These are phyloP conservation scores for Ectobius pallidus DNA, from an alignment of 2,888 invertebrate genomes.

Conservation along the genomic window DNA sequence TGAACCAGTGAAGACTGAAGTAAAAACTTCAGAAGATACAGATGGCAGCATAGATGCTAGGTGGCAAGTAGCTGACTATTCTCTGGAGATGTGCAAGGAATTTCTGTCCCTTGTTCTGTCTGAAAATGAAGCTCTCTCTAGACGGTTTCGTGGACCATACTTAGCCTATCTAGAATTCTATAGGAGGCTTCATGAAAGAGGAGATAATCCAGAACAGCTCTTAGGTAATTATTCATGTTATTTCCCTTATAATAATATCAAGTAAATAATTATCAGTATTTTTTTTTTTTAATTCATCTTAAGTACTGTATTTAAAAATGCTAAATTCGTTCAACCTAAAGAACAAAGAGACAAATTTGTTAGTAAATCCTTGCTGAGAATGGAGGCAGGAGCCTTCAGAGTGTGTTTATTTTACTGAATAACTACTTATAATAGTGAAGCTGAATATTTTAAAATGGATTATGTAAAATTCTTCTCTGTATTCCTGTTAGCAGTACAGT, in stretches of 20 bases:
- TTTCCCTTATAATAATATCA: background rate
- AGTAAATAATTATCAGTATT: background rate
- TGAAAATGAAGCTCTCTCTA: conserved; percentile 34
- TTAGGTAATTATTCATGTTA: conserved; percentile 49
- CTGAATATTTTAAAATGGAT: no score
- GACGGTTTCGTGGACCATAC: conserved; percentile 74
- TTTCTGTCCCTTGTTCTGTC: conserved; percentile 52
- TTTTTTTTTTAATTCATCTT: background rate
- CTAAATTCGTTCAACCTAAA: no score
- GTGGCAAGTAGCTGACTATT: conserved; percentile 47
- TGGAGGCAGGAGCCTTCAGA: background rate
- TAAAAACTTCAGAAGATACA: background rate
- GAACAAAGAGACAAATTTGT: background rate
- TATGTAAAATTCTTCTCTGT: no score
- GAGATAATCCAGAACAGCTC: conserved; percentile 60
- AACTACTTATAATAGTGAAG: no score
- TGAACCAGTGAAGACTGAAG: background rate
- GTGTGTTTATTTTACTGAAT: no score
- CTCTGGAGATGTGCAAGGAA: conserved; percentile 51
- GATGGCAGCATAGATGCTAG: conserved; percentile 17
- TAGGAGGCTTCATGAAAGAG: conserved; percentile 62
- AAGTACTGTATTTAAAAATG: no score
- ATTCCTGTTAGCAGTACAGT: no score
- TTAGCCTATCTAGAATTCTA: conserved; percentile 81
- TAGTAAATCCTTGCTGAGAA: background rate